Evolutionary conservation across 1,140 invertebrate species (phyloP).

Genomic region (Pinna nobilis): DNA sequence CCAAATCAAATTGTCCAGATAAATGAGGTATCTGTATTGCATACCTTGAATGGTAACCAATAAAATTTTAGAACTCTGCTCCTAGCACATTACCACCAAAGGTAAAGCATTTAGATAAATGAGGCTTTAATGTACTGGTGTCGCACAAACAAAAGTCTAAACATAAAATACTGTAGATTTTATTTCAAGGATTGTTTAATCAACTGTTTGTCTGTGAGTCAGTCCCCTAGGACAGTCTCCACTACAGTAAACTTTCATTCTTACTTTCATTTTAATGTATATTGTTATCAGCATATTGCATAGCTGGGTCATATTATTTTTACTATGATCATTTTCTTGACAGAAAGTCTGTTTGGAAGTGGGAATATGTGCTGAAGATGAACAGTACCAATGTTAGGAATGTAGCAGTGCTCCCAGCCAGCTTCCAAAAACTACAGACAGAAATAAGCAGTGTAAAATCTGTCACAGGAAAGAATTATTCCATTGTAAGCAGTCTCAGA

Average conservation of each 20-base stretch:
- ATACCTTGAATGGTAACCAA: too few relatives aligned
- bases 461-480: slow-evolving; percentile 7
- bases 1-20: too few relatives aligned
- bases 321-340: slow-evolving; percentile 4
- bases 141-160: too few relatives aligned
- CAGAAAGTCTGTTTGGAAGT: slow-evolving; percentile 31
- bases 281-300: background rate
- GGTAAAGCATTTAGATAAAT: too few relatives aligned
- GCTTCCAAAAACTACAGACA: background rate
- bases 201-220: too few relatives aligned
- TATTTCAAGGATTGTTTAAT: too few relatives aligned
- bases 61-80: too few relatives aligned
- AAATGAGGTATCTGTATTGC: too few relatives aligned
- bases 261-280: background rate
- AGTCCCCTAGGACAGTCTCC: background rate
- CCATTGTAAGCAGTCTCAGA: background rate
- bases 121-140: too few relatives aligned
- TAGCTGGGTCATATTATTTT: background rate
- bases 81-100: too few relatives aligned
- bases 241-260: background rate
- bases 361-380: slow-evolving; percentile 32
- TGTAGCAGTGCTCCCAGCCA: background rate
- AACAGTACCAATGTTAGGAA: slow-evolving; percentile 9
- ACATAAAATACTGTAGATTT: too few relatives aligned
- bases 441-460: slow-evolving; percentile 4